These are phyloP conservation scores for Hybos culiciformis DNA, from an alignment of 2,888 invertebrate genomes.

Conservation along the genomic window DNA sequence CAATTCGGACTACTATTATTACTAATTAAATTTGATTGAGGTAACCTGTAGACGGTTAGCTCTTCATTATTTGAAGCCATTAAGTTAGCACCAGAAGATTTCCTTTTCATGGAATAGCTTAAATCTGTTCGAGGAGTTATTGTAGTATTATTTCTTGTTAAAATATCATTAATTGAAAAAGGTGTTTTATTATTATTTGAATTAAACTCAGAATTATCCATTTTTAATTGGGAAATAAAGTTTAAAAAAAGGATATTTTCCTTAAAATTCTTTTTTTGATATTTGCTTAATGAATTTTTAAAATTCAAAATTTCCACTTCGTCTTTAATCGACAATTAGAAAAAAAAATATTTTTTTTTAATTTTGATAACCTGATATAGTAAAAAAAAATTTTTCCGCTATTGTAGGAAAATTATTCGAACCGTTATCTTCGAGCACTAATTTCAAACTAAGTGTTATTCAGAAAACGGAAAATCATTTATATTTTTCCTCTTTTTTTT, in stretches of 20 bases:
- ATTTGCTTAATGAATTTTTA: background rate
- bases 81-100: constrained; percentile 15
- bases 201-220: background rate
- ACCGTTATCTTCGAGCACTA: too few relatives aligned
- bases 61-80: constrained; percentile 14
- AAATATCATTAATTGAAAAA: constrained; percentile 60
- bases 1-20: constrained; percentile 16
- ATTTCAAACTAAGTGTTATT: too few relatives aligned
- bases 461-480: too few relatives aligned
- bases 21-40: constrained; percentile 17
- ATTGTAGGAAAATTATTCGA: too few relatives aligned
- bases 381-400: too few relatives aligned
- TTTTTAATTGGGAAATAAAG: background rate
- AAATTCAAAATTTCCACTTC: background rate
- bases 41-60: constrained; percentile 10
- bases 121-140: constrained; percentile 16
- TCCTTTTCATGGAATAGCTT: constrained; percentile 22
- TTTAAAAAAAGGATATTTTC: background rate
- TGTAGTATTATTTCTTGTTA: constrained; percentile 37
- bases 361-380: too few relatives aligned
- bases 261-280: background rate
- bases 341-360: too few relatives aligned
- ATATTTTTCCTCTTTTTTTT: too few relatives aligned
- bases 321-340: too few relatives aligned
- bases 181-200: constrained; percentile 39